A percentile compares a stretch with the other conserved stretches of the same genome.
Conservation (phyloP, 2,113 vertebrate species). For the Proterorhinus semilunaris region DNA sequence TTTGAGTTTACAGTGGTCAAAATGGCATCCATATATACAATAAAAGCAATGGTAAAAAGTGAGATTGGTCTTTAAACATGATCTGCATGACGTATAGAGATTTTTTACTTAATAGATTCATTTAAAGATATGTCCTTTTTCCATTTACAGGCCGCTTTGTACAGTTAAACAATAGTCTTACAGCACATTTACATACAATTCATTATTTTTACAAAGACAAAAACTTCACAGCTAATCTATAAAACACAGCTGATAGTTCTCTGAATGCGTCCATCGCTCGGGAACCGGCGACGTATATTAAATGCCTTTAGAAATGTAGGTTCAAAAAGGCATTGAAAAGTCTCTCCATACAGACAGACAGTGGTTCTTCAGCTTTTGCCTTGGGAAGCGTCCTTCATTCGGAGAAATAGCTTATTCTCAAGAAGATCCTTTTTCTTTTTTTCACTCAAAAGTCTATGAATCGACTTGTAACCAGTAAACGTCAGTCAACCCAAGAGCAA, state of each 20-base stretch:
- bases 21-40: slow-evolving; percentile 45
- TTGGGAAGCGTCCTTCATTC: slow-evolving; percentile 32
- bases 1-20: slow-evolving; percentile 41
- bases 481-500: neutral
- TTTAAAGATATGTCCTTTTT: slow-evolving; percentile 46
- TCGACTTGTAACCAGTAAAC: slow-evolving; percentile 9
- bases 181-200: slow-evolving; percentile 44
- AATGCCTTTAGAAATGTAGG: slow-evolving; percentile 58
- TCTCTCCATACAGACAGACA: slow-evolving; percentile 29
- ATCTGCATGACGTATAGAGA: slow-evolving; percentile 28
- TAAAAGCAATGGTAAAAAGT: slow-evolving; percentile 26
- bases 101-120: slow-evolving; percentile 42
- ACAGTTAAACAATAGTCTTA: slow-evolving; percentile 66
- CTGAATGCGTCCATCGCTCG: slow-evolving; percentile 31
- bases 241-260: slow-evolving; percentile 70
- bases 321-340: slow-evolving; percentile 55
- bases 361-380: slow-evolving; percentile 11
- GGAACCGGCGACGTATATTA: slow-evolving; percentile 38
- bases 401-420: slow-evolving; percentile 47
- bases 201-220: slow-evolving; percentile 59
- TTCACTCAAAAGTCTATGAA: slow-evolving; percentile 13
- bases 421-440: slow-evolving; percentile 13
- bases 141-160: slow-evolving; percentile 65
- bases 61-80: slow-evolving; percentile 17
- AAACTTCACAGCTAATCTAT: slow-evolving; percentile 66